phyloP scores from a whole-genome alignment of 2,113 vertebrate genomes.

The Scortum barcoo region DNA sequence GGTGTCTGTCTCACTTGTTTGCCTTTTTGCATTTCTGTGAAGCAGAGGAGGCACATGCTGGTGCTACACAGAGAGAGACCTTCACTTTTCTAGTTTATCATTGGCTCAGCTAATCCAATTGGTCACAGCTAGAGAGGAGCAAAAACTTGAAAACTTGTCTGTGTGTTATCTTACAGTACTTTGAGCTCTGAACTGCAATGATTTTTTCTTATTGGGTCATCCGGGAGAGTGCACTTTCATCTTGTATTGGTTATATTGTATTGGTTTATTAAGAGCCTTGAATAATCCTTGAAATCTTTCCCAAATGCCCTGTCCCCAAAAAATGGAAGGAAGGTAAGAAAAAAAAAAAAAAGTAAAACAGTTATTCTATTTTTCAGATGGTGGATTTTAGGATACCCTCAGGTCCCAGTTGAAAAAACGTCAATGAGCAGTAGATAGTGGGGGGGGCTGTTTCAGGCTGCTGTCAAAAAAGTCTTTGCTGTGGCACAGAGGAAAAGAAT shows the following conservation, averaged over 20 bases:
- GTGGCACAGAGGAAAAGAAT: constrained; percentile 8
- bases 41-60: constrained; percentile 53
- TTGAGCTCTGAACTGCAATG: constrained; percentile 73
- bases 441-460: constrained; percentile 35
- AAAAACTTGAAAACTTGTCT: constrained; percentile 68
- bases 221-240: constrained; percentile 70
- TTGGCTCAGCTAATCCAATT: constrained; percentile 81
- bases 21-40: constrained; percentile 62
- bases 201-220: constrained; percentile 51
- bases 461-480: constrained; percentile 28
- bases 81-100: constrained; percentile 65
- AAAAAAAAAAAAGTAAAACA: constrained; percentile 22
- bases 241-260: constrained; percentile 66
- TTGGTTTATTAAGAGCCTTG: constrained; percentile 65
- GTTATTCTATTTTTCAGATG: constrained; percentile 25
- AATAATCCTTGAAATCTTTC: constrained; percentile 71
- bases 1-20: constrained; percentile 51
- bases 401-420: constrained; percentile 26
- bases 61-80: constrained; percentile 59
- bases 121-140: constrained; percentile 66
- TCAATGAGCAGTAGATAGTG: constrained; percentile 27
- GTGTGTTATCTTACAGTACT: constrained; percentile 68
- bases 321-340: constrained; percentile 41
- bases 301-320: constrained; percentile 48
- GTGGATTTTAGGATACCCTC: constrained; percentile 27